Percentiles rank a stretch among this genome's conserved stretches.
Evolutionary conservation across 2,888 invertebrate genomes (phyloP).

Genomic region (Tryphoninae sp.): DNA sequence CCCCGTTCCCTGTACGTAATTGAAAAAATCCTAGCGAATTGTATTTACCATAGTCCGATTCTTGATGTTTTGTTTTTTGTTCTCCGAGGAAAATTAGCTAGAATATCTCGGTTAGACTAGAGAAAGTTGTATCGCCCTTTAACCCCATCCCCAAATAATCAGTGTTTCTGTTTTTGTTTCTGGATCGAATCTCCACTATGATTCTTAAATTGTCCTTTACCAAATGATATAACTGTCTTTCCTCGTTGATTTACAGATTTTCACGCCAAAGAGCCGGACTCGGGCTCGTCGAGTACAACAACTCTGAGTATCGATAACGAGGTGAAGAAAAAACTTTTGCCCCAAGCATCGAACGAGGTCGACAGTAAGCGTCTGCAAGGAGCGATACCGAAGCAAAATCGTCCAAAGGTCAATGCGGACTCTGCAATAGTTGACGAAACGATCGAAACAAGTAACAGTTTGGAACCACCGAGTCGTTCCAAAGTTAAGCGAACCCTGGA

Average conservation of each 20-base stretch:
- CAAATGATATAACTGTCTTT: neutral
- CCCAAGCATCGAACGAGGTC: constrained; percentile 78
- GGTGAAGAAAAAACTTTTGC: constrained; percentile 83
- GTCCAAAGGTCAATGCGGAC: constrained; percentile 77
- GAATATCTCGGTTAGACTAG: constrained; percentile 59
- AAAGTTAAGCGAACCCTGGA: constrained; percentile 81
- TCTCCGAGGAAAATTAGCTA: constrained; percentile 45
- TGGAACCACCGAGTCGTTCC: constrained; percentile 75
- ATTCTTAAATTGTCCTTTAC: neutral
- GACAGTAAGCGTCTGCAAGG: constrained; percentile 86
- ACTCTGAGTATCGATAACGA: constrained; percentile 80
- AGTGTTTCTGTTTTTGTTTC: constrained; percentile 25
- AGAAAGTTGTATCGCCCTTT: neutral
- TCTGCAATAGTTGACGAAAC: constrained; percentile 60
- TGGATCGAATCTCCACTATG: constrained; percentile 11
- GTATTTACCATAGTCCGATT: constrained; percentile 24
- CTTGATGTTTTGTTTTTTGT: constrained; percentile 17
- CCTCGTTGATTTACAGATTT: constrained; percentile 77
- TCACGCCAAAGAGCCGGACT: constrained; percentile 81
- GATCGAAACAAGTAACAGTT: constrained; percentile 78
- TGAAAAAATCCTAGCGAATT: constrained; percentile 43
- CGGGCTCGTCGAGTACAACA: constrained; percentile 83
- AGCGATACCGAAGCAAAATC: constrained; percentile 88
- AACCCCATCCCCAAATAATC: neutral
- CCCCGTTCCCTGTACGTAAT: constrained; percentile 45